A percentile compares a stretch with the other conserved stretches of the same genome.
Evolutionary conservation across 2,888 invertebrate species (phyloP).

Genomic region (Palloptera scutellata): DNA sequence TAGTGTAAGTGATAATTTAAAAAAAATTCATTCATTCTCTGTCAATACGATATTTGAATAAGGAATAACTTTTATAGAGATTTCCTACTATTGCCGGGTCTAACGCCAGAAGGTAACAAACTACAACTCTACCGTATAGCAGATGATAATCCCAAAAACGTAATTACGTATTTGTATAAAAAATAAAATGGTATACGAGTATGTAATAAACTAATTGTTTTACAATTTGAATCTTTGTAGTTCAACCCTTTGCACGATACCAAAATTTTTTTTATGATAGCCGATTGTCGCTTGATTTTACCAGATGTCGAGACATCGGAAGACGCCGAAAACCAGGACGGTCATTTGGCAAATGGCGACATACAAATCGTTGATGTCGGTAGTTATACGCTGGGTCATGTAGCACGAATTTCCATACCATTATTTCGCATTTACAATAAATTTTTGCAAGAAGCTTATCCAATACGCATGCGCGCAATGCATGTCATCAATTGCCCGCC

Average conservation of each 20-base stretch:
- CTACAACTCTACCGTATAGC: constrained; percentile 48
- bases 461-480: constrained; percentile 72
- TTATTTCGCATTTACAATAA: constrained; percentile 71
- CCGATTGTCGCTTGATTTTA: constrained; percentile 49
- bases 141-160: constrained; percentile 53
- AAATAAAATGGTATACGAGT: background rate
- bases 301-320: constrained; percentile 32
- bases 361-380: constrained; percentile 75
- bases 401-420: constrained; percentile 69
- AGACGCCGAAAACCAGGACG: constrained; percentile 9
- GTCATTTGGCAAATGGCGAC: constrained; percentile 68
- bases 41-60: background rate
- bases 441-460: constrained; percentile 75
- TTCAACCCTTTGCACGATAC: constrained; percentile 49
- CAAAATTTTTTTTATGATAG: constrained; percentile 54
- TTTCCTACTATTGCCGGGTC: constrained; percentile 50
- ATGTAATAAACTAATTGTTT: background rate
- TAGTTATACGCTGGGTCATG: constrained; percentile 70
- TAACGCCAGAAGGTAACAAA: constrained; percentile 54
- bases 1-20: constrained; percentile 42
- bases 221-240: constrained; percentile 31
- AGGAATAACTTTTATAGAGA: constrained; percentile 43
- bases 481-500: constrained; percentile 73
- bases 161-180: constrained; percentile 28
- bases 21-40: background rate